Percentiles rank a stretch among this genome's conserved stretches.
Conservation (phyloP, 2,888 invertebrate genomes). For the Parochlus steinenii region DNA sequence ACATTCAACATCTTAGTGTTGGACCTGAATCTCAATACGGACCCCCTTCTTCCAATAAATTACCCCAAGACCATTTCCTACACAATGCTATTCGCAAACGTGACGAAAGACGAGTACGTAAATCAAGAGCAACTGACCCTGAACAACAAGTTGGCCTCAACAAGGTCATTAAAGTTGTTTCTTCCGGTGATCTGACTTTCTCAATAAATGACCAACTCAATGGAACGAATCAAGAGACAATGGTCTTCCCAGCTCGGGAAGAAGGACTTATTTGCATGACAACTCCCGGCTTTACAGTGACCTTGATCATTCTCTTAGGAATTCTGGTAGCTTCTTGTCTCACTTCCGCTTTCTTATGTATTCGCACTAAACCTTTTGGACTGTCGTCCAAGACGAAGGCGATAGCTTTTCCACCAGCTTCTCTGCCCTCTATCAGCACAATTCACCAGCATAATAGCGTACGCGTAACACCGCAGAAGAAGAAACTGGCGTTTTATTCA, state of each 20-base stretch:
- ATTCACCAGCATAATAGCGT: slow-evolving; percentile 12
- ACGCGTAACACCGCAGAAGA: slow-evolving; percentile 10
- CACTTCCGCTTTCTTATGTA: slow-evolving; percentile 69
- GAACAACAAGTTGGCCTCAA: slow-evolving; percentile 79
- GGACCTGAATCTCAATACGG: slow-evolving; percentile 50
- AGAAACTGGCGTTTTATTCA: slow-evolving; percentile 8
- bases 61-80: slow-evolving; percentile 37
- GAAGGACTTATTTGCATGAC: slow-evolving; percentile 79
- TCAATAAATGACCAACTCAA: slow-evolving; percentile 51
- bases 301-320: slow-evolving; percentile 63
- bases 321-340: slow-evolving; percentile 72
- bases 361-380: slow-evolving; percentile 57
- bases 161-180: slow-evolving; percentile 77
- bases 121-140: slow-evolving; percentile 41
- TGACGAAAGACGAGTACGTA: slow-evolving; percentile 53
- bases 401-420: slow-evolving; percentile 11
- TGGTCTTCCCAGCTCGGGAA: slow-evolving; percentile 53
- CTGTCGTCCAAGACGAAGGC: slow-evolving; percentile 27
- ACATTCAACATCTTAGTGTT: slow-evolving; percentile 37
- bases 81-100: slow-evolving; percentile 44
- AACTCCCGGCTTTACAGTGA: slow-evolving; percentile 81
- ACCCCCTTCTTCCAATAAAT: slow-evolving; percentile 30
- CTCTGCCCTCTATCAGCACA: slow-evolving; percentile 7
- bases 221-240: slow-evolving; percentile 40
- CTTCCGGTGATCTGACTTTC: slow-evolving; percentile 79